A percentile compares a stretch with the other conserved stretches of the same genome.
Evolutionary conservation across 2,888 invertebrate genomes (phyloP).

Genomic region (Agriotes lineatus): DNA sequence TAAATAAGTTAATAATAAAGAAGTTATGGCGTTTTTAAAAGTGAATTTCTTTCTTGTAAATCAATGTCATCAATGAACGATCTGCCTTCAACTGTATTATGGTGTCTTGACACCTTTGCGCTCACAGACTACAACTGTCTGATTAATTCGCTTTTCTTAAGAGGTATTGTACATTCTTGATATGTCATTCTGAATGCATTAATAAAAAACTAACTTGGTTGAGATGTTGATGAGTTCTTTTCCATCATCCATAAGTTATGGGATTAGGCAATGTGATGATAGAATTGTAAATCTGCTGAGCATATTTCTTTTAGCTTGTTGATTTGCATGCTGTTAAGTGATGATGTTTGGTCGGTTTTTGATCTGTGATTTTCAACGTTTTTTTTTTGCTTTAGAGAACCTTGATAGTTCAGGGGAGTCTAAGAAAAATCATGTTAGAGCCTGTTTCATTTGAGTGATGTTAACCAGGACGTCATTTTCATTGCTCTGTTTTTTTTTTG

Average conservation of each 20-base stretch:
- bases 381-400: not conserved
- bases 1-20: no score
- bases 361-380: not conserved
- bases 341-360: not conserved
- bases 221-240: not conserved
- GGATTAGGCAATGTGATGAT: not conserved
- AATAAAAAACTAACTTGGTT: not conserved
- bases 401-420: not conserved
- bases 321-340: not conserved
- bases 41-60: no score
- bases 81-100: no score
- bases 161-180: not conserved
- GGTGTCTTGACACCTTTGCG: not conserved
- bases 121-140: not conserved
- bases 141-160: not conserved
- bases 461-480: not conserved
- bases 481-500: no score
- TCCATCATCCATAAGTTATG: not conserved
- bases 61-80: no score
- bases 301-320: not conserved
- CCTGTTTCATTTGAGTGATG: not conserved
- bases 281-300: not conserved
- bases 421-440: not conserved
- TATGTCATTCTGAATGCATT: not conserved
- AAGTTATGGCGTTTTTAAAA: no score